phyloP scores from a whole-genome alignment of 2,113 vertebrate species.

The Megaceryle torquata region DNA sequence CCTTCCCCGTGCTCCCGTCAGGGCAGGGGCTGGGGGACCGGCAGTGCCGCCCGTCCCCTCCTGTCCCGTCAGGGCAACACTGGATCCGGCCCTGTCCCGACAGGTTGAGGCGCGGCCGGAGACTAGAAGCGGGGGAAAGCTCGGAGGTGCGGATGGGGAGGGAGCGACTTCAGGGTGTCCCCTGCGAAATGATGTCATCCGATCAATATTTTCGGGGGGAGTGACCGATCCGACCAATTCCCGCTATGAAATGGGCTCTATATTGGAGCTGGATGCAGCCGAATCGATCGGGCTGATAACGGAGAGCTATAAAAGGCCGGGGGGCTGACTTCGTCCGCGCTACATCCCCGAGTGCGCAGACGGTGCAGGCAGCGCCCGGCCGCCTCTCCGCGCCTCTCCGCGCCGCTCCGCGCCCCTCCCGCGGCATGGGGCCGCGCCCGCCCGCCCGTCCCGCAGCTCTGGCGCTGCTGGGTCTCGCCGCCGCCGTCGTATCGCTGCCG shows the following conservation, averaged over 20 bases:
- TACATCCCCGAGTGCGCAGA: not conserved
- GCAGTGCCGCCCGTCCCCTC: not conserved
- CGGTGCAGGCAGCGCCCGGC: not conserved
- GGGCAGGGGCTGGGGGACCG: not conserved
- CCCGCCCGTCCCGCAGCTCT: constrained; percentile 22
- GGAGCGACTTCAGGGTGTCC: constrained; percentile 25
- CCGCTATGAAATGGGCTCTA: constrained; percentile 50
- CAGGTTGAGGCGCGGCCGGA: not conserved
- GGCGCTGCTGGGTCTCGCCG: constrained; percentile 56
- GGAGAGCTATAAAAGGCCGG: constrained; percentile 79
- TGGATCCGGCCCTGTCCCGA: not conserved
- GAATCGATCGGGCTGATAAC: constrained; percentile 81
- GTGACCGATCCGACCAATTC: constrained; percentile 14
- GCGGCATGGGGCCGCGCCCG: not conserved
- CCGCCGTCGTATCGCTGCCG: constrained; percentile 56
- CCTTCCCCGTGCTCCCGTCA: not conserved
- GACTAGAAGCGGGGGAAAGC: not conserved
- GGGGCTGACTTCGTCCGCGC: constrained; percentile 20
- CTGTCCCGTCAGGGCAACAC: not conserved
- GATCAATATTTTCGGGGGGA: constrained; percentile 52
- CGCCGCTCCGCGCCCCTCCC: not conserved
- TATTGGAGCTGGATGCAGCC: constrained; percentile 64
- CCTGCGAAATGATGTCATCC: constrained; percentile 49
- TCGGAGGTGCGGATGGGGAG: constrained; percentile 6
- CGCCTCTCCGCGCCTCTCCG: not conserved